Percentiles rank a stretch among this genome's conserved stretches.
Evolutionary conservation across 1,140 invertebrate species (phyloP).

Genomic region (Achroia grisella): DNA sequence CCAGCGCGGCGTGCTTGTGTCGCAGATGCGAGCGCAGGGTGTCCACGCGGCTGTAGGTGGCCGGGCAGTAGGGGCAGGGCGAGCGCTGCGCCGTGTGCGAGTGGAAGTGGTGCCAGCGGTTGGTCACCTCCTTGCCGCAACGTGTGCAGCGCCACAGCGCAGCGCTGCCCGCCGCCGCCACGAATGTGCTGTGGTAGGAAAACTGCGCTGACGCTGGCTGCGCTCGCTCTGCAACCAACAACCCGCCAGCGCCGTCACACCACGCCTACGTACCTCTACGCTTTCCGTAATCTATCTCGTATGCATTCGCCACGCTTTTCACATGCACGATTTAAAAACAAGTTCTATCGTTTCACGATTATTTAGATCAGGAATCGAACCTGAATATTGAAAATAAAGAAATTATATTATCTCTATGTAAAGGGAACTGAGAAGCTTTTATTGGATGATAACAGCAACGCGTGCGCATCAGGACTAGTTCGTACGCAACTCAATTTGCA

Average conservation of each 20-base stretch:
- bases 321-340: no score
- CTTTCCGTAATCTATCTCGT: not conserved
- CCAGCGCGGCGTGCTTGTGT: conserved; percentile 80
- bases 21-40: conserved; percentile 84
- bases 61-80: conserved; percentile 87
- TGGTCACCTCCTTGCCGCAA: conserved; percentile 89
- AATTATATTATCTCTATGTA: not conserved
- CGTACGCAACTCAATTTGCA: conserved; percentile 19
- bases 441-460: no score
- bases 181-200: conserved; percentile 88
- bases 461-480: not conserved
- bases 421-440: not conserved
- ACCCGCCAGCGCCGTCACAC: conserved; percentile 12
- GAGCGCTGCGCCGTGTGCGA: conserved; percentile 86
- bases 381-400: not conserved
- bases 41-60: conserved; percentile 89
- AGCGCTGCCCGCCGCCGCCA: conserved; percentile 78
- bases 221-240: conserved; percentile 49
- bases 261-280: not conserved
- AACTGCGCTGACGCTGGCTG: conserved; percentile 64
- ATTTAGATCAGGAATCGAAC: conserved; percentile 3
- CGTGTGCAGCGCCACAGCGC: conserved; percentile 84
- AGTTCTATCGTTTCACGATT: no score
- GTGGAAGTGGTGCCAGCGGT: conserved; percentile 90
- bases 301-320: no score